phyloP scores from a whole-genome alignment of 2,797 vertebrate species.

The Pipistrellus pipistrellus region DNA sequence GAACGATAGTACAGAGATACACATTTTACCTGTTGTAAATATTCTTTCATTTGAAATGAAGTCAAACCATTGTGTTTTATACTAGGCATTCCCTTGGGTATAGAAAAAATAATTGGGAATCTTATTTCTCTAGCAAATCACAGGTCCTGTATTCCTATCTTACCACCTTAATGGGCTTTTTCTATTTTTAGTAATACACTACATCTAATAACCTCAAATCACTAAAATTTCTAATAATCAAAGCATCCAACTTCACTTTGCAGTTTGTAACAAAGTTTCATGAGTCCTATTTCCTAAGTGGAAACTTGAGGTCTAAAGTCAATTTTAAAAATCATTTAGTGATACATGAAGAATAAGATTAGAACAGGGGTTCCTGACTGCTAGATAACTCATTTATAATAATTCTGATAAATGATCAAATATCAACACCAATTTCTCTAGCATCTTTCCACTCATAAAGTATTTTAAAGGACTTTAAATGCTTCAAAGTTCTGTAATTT shows the following conservation, averaged over 20 bases:
- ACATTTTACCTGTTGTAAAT: neutral
- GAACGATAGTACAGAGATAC: neutral
- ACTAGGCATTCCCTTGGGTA: neutral
- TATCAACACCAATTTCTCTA: neutral
- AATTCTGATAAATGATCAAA: slow-evolving; percentile 16
- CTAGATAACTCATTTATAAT: neutral
- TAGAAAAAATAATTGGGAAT: neutral
- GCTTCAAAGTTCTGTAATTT: slow-evolving; percentile 17
- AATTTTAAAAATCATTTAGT: slow-evolving; percentile 6
- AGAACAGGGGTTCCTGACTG: neutral
- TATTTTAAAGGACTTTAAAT: slow-evolving; percentile 31
- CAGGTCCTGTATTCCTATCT: neutral
- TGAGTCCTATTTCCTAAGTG: neutral
- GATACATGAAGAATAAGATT: neutral
- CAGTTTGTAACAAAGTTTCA: neutral
- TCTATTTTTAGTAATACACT: neutral
- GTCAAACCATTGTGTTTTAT: slow-evolving; percentile 23
- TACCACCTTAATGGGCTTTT: neutral
- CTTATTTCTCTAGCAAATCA: slow-evolving; percentile 19
- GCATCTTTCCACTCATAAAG: slow-evolving; percentile 10
- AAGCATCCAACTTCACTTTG: neutral
- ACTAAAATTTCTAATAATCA: neutral
- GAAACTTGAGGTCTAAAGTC: neutral
- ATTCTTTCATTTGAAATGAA: slow-evolving; percentile 58
- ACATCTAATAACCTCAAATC: neutral